A percentile compares a stretch with the other conserved stretches of the same genome.
phyloP scores from a whole-genome alignment of 64 coral and sea anemone genomes.

The Trachythela sp. region DNA sequence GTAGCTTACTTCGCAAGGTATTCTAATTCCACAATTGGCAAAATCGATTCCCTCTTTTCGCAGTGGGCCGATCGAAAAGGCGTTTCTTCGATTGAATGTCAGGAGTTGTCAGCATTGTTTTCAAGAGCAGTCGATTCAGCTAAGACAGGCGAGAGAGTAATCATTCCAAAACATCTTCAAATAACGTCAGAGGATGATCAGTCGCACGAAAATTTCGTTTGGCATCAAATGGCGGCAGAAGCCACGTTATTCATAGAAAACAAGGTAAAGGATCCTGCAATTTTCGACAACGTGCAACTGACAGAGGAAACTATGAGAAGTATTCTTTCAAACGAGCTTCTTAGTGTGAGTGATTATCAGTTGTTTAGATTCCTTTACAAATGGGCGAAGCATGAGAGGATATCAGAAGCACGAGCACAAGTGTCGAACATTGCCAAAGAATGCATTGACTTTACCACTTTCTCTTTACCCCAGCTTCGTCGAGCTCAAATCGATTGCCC shows the following conservation, averaged over 20 bases:
- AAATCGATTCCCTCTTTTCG: constrained; percentile 47
- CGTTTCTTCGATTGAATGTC: constrained; percentile 55
- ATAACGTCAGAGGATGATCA: constrained; percentile 18
- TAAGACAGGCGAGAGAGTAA: constrained; percentile 68
- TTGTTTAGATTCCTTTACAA: constrained; percentile 65
- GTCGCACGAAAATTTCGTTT: constrained; percentile 48
- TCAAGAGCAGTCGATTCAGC: constrained; percentile 76
- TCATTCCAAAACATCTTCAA: constrained; percentile 22
- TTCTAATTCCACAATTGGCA: constrained; percentile 46
- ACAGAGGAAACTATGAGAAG: constrained; percentile 47
- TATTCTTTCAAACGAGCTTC: constrained; percentile 42
- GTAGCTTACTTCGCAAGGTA: constrained; percentile 71
- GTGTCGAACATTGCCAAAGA: constrained; percentile 14
- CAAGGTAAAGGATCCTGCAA: constrained; percentile 16
- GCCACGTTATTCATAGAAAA: constrained; percentile 56
- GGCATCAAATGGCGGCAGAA: constrained; percentile 56
- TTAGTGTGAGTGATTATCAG: constrained; percentile 68
- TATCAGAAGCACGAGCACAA: not conserved
- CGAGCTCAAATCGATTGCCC: constrained; percentile 37
- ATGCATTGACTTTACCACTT: constrained; percentile 54
- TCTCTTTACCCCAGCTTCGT: constrained; percentile 42
- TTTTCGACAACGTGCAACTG: constrained; percentile 26
- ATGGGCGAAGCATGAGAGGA: constrained; percentile 42
- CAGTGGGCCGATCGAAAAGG: constrained; percentile 71
- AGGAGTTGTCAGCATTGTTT: constrained; percentile 56